Conservation (phyloP, 2,888 invertebrate species). For the Parnassius smintheus region DNA sequence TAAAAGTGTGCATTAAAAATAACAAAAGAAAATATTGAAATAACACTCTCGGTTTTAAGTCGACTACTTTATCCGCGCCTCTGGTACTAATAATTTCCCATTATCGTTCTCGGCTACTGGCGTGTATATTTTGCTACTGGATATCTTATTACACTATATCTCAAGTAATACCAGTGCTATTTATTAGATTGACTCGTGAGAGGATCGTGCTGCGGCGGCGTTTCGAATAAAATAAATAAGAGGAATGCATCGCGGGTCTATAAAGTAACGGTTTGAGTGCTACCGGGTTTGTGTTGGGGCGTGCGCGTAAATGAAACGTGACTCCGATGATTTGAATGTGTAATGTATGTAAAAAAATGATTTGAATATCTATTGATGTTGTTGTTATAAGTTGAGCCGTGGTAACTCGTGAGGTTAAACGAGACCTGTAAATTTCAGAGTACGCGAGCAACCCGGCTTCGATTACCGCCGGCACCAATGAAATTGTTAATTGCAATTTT, state of each 20-base stretch:
- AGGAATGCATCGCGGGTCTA: constrained; percentile 51
- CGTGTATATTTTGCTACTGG: constrained; percentile 57
- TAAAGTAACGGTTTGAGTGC: constrained; percentile 44
- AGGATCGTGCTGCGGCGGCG: constrained; percentile 49
- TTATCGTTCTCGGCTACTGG: constrained; percentile 55
- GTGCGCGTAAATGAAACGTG: constrained; percentile 27
- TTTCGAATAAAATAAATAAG: constrained; percentile 68
- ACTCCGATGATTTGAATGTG: constrained; percentile 7
- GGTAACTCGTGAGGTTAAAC: too few species aligned
- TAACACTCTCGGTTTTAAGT: constrained; percentile 4
- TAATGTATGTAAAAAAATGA: neutral
- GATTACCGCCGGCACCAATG: too few species aligned
- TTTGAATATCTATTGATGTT: too few species aligned
- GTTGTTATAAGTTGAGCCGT: too few species aligned
- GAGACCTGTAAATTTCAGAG: too few species aligned
- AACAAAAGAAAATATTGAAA: constrained; percentile 1
- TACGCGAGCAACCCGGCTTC: too few species aligned
- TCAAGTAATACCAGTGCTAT: constrained; percentile 66
- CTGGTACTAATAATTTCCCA: constrained; percentile 54
- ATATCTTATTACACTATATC: constrained; percentile 71
- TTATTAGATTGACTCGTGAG: constrained; percentile 80
- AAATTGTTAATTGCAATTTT: too few species aligned
- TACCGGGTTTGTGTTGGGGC: constrained; percentile 18
- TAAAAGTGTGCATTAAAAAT: too few species aligned
- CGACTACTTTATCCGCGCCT: constrained; percentile 20